Evolutionary conservation across 2,113 vertebrate genomes (phyloP).

Genomic region (Phylloscopus trochiloides): DNA sequence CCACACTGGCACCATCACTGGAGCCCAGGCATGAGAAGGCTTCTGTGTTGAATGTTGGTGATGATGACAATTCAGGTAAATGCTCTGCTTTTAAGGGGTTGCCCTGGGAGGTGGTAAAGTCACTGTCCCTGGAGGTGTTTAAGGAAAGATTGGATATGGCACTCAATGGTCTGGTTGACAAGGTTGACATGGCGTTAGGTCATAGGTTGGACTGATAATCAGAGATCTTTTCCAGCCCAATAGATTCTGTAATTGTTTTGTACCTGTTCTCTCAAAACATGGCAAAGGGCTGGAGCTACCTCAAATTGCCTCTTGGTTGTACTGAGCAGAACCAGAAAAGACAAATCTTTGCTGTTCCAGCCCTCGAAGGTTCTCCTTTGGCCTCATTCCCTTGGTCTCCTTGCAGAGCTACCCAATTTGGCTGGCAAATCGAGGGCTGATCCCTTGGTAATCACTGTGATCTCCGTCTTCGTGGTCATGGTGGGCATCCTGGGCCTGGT

Average conservation of each 20-base stretch:
- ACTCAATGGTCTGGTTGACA: neutral
- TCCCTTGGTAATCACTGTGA: slow-evolving; percentile 82
- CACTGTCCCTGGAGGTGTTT: neutral
- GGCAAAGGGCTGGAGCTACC: neutral
- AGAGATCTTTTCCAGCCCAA: neutral
- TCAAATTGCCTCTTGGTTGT: neutral
- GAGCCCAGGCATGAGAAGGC: slow-evolving; percentile 9
- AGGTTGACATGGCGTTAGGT: neutral
- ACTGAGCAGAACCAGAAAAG: neutral
- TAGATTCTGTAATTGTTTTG: neutral
- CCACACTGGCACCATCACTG: neutral
- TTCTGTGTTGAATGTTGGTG: slow-evolving; percentile 45
- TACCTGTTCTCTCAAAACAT: neutral
- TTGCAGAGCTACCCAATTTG: slow-evolving; percentile 52
- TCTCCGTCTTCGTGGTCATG: slow-evolving; percentile 82
- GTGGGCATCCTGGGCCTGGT: slow-evolving; percentile 82
- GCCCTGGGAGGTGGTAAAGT: neutral
- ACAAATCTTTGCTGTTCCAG: neutral
- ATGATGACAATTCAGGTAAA: slow-evolving; percentile 59
- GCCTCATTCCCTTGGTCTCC: neutral
- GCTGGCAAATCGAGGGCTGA: slow-evolving; percentile 53
- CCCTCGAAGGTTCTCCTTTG: neutral
- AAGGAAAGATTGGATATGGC: neutral
- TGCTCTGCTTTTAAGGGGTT: neutral
- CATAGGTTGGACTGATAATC: neutral